Percentiles rank a stretch among this genome's conserved stretches.
These are phyloP conservation scores for Enteromius anoplus DNA, from an alignment of 2,797 vertebrate genomes.

Conservation along the genomic window DNA sequence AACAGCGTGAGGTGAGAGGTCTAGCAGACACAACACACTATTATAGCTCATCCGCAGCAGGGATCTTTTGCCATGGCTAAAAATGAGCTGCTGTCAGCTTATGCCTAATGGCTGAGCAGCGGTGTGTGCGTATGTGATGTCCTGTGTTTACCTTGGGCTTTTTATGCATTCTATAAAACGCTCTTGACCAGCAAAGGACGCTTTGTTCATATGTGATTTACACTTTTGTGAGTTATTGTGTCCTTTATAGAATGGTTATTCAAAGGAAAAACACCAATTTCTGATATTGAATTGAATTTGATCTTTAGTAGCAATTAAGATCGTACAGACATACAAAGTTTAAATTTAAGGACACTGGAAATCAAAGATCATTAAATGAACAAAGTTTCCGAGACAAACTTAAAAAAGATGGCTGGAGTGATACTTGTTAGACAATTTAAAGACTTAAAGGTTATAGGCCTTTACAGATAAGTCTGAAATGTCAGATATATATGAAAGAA, in stretches of 20 bases:
- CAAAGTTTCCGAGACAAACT: no score
- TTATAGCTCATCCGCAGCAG: conserved; percentile 23
- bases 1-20: conserved; percentile 14
- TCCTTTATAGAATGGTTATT: neutral
- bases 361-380: no score
- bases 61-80: conserved; percentile 32
- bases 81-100: conserved; percentile 50
- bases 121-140: neutral
- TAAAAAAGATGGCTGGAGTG: no score
- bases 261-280: neutral
- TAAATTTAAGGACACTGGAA: no score
- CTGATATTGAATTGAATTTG: no score
- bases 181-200: conserved; percentile 2
- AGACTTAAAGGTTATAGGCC: no score
- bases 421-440: no score
- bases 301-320: no score
- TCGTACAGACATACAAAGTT: no score
- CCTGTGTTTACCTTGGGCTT: conserved; percentile 27
- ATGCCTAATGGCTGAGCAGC: conserved; percentile 7
- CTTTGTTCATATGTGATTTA: conserved; percentile 10
- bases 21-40: conserved; percentile 34
- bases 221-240: neutral
- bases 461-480: no score
- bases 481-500: no score
- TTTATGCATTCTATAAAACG: conserved; percentile 20